Conservation (phyloP, 2,797 vertebrate genomes). For the Hemitrygon akajei region DNA sequence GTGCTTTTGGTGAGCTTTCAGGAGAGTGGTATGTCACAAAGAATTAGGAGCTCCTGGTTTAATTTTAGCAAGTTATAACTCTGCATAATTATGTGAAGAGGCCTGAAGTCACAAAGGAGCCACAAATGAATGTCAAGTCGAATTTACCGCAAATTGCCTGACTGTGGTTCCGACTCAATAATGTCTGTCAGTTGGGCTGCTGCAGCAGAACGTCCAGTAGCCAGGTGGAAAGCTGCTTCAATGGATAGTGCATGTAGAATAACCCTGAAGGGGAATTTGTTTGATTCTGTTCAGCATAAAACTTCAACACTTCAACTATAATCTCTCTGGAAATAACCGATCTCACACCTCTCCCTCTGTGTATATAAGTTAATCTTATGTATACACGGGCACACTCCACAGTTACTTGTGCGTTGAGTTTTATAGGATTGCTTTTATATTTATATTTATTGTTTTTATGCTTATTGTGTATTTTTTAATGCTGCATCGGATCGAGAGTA, state of each 20-base stretch:
- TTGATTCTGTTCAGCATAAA: not conserved
- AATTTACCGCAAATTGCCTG: not conserved
- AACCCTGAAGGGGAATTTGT: not conserved
- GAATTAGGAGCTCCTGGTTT: not conserved
- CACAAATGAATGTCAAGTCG: not conserved
- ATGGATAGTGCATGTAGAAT: not conserved
- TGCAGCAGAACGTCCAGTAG: not conserved
- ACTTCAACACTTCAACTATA: not conserved
- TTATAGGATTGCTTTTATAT: no score
- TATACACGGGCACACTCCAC: no score
- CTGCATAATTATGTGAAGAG: not conserved
- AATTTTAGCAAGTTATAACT: not conserved
- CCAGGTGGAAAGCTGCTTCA: not conserved
- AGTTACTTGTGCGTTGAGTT: no score
- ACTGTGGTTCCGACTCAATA: not conserved
- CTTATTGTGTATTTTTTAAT: no score
- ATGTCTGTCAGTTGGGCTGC: not conserved
- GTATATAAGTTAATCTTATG: no score
- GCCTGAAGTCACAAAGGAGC: not conserved
- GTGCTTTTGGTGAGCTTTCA: not conserved
- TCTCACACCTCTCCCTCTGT: not conserved
- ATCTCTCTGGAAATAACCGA: not conserved
- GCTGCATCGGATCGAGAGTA: no score
- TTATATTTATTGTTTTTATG: no score
- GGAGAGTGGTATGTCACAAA: not conserved